Percentiles rank a stretch among this genome's conserved stretches.
Evolutionary conservation across 2,888 invertebrate genomes (phyloP).

Genomic region (Eurytoma adleriae): DNA sequence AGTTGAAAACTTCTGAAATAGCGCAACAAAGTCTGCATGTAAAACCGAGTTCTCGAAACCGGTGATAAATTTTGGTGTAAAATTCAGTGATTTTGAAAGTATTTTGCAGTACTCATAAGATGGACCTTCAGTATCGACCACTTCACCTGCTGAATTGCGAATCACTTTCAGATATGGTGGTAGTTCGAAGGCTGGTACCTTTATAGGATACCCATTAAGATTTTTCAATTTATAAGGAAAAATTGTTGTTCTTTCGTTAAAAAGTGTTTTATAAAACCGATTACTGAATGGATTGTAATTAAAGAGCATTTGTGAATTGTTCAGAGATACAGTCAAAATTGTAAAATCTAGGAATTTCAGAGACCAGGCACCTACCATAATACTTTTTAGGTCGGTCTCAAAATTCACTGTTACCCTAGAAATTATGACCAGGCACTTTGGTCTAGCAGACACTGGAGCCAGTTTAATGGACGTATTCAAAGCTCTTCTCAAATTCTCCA

Average conservation of each 20-base stretch:
- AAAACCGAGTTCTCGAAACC: conserved; percentile 12
- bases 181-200: conserved; percentile 14
- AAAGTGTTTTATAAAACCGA: neutral
- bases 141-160: neutral
- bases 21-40: neutral
- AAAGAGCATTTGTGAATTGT: neutral
- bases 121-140: neutral
- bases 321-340: neutral
- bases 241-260: neutral
- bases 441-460: neutral
- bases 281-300: conserved; percentile 10
- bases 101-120: conserved; percentile 11
- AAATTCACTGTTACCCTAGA: no score
- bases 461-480: neutral
- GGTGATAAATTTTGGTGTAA: neutral
- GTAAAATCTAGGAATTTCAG: conserved; percentile 7
- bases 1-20: neutral
- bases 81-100: conserved; percentile 1
- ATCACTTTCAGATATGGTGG: neutral
- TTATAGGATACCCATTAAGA: conserved; percentile 1
- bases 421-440: conserved; percentile 1
- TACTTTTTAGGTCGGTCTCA: neutral
- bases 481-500: neutral
- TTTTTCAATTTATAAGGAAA: conserved; percentile 9
- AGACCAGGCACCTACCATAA: neutral